Base-by-base conservation (phyloP, 2,888 invertebrate genomes). In the Ypsolopha sequella region DNA sequence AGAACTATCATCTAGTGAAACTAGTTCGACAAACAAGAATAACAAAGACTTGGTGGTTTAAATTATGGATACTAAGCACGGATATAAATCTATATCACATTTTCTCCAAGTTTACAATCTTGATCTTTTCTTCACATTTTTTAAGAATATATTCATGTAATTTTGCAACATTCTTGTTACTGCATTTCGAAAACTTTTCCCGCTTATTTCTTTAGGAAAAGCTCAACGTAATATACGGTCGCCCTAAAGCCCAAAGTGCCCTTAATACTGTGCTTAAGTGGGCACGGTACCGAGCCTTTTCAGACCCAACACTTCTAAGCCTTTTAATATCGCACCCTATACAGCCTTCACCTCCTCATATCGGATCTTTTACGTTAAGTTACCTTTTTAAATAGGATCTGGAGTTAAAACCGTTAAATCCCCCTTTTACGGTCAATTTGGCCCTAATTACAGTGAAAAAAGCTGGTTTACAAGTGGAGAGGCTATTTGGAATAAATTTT, bases 181-280 rank as follows among this genome's bases (percentile, higher is more conserved):
- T 24, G 24, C 24, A 24, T 24, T 24, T 24, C 24, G 6, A 43
- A 43, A 43, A 43, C 14, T 13, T 43, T 8, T 14, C 14, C 13
- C 13, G 14, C 10, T 36, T 36, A 36, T 47, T 47, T 45, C 45
- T 36, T 47, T 6, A 47, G 24, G 66, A 65, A 76, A 76, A 74
- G 68, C 67, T 68, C 61, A 67, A 70, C 65, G 74, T 78, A 79
- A 80, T 82, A 80, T 82, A 84, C 76, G 75, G 66, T 63, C 64
- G 68, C 70, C 70, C 78, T 79, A 73, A 74, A 72, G 69, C 65
- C 72, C 63, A 71, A 76, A 86, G 85, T 84, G 74, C 85, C 78
- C 84, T 85, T 84, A 85, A 85, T 84, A 81, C 82, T 77, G 76
- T 75, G 81, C 74, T 81, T 74, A 82, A 85, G 86, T 76, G 82